Base-by-base conservation (phyloP, 2,113 vertebrate genomes). In the Lagopus muta region DNA sequence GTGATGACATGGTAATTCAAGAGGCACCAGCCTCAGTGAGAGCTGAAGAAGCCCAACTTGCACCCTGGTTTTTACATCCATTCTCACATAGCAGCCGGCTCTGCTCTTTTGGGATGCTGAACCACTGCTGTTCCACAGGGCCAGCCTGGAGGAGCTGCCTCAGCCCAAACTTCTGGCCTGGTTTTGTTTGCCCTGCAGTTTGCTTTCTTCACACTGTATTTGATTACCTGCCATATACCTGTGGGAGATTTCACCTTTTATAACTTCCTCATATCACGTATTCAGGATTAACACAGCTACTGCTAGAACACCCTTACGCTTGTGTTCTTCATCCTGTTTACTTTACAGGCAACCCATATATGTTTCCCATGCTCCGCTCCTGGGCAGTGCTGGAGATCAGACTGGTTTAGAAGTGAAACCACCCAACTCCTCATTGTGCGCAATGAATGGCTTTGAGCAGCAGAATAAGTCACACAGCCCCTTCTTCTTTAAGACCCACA, bases 161-260 rank as follows among this genome's bases (percentile, higher is more conserved):
- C 18, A 58, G 38, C n/a, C 20, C 28, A 18, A 54, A 8, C 2
- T 2, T 11, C 11, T 47, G 32, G 19, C 21, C 25, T 42, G 10
- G 6, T 47, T 38, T 79, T 38, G 16, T 89, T 52, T 79, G 25
- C 21, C 40, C 45, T n/a, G 13, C 7, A 47, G 25, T 8, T 40
- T 62, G 27, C 47, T 81, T 84, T 48, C 70, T 82, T n/a, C 47
- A 67, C 4, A 6, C 2, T 34, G 12, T 19, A 9, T 75, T 70
- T 72, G 27, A 21, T 34, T 32, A 25, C 0, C 0, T 25, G 48
- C 10, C 5, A 34, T 1, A 0, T 12, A 4, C 32, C 47, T 38
- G 25, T 8, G 47, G 75, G 17, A 24, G 24, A 7, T 1, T 47
- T 89, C 43, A 79, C 34, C 16, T 74, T 70, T 70, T 27, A 66